phyloP scores from a whole-genome alignment of 2,888 invertebrate genomes.

The Calameuta idolon region DNA sequence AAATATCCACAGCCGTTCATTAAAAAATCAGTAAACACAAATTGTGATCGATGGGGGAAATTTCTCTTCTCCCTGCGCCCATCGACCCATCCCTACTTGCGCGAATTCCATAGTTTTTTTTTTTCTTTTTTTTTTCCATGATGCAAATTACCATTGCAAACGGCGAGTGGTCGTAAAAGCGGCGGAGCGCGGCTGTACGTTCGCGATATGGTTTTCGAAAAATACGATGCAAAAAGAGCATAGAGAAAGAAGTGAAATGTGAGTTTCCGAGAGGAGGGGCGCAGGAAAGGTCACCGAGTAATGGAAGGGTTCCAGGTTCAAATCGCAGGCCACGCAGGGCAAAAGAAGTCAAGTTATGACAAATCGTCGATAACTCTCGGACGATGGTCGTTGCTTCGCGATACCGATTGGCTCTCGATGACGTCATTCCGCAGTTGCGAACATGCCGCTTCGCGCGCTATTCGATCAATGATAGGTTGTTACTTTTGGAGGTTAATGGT shows the following conservation, averaged over 20 bases:
- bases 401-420: neutral
- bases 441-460: neutral
- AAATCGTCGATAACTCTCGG: too few species aligned
- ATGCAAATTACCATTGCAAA: conserved; percentile 53
- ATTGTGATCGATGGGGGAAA: conserved; percentile 49
- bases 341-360: neutral
- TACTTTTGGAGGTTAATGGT: neutral
- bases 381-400: neutral
- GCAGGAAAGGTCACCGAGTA: neutral
- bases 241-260: neutral
- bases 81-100: conserved; percentile 15
- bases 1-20: conserved; percentile 55
- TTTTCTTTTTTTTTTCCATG: conserved; percentile 34
- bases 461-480: neutral
- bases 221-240: neutral
- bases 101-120: conserved; percentile 11
- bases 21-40: conserved; percentile 56
- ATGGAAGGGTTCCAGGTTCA: neutral
- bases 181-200: conserved; percentile 30
- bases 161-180: conserved; percentile 42
- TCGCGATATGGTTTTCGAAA: neutral
- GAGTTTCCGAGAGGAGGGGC: neutral
- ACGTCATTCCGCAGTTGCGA: neutral
- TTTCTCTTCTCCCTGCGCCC: conserved; percentile 15
- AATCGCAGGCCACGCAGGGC: neutral